Evolutionary conservation across 1,140 invertebrate genomes (phyloP).

Genomic region (Venturia canescens): DNA sequence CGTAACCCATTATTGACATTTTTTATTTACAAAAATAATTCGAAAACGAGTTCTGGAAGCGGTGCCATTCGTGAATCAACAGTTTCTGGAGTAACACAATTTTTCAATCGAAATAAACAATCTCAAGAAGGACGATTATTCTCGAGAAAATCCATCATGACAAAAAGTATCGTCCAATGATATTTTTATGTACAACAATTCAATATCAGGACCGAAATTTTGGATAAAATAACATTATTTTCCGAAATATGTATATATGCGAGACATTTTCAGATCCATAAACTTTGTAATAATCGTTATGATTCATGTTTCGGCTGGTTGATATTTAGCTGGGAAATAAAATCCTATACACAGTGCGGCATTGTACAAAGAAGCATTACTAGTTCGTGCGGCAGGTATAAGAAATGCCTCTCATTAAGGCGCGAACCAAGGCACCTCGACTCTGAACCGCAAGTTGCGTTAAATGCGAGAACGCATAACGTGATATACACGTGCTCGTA

Average conservation of each 20-base stretch:
- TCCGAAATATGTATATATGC: not conserved
- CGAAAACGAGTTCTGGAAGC: no score
- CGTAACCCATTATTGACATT: no score
- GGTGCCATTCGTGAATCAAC: no score
- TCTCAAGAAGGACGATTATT: no score
- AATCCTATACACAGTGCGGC: not conserved
- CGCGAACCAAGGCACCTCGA: conserved; percentile 29
- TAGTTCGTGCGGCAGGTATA: not conserved
- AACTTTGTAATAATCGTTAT: conserved; percentile 32
- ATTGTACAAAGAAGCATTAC: conserved; percentile 14
- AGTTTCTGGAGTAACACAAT: no score
- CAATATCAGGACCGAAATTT: not conserved
- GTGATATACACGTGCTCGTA: conserved; percentile 43
- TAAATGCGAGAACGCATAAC: conserved; percentile 46
- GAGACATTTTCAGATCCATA: not conserved
- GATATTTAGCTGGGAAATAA: not conserved
- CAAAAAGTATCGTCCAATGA: no score
- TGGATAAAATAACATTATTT: not conserved
- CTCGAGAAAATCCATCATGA: no score
- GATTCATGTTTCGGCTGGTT: conserved; percentile 2
- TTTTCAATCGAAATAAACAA: no score
- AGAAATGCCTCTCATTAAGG: conserved; percentile 39
- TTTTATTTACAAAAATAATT: no score
- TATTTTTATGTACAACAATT: no score
- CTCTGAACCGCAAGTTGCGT: not conserved